Percentiles rank a stretch among this genome's conserved stretches.
These are phyloP conservation scores for Todus mexicanus DNA, from an alignment of 2,797 vertebrate species.

Conservation along the genomic window DNA sequence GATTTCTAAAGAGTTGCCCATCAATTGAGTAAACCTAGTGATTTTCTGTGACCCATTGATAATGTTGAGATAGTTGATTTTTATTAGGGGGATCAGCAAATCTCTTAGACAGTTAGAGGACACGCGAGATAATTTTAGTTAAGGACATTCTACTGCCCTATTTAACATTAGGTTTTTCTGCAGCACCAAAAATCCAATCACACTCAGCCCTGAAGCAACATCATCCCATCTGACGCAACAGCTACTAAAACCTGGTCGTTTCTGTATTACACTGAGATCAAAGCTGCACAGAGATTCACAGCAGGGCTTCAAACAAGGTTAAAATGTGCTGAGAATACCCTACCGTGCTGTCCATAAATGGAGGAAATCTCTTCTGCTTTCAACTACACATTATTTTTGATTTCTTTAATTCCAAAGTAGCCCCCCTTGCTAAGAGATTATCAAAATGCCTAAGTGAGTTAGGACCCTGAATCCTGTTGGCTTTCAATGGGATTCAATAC, in stretches of 20 bases:
- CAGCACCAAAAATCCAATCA: neutral
- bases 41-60: neutral
- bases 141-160: neutral
- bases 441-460: neutral
- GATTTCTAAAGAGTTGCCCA: neutral
- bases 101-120: neutral
- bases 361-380: neutral
- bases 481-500: neutral
- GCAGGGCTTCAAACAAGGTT: neutral
- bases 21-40: neutral
- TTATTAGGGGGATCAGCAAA: neutral
- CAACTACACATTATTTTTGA: neutral
- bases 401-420: neutral
- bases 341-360: neutral
- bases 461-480: neutral
- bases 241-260: neutral
- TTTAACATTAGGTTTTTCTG: neutral
- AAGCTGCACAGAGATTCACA: neutral
- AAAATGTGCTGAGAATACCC: neutral
- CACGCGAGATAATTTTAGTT: neutral
- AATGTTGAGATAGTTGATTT: neutral
- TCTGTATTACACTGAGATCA: neutral
- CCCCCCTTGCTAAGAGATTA: neutral
- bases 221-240: neutral
- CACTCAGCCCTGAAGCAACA: neutral